A percentile compares a stretch with the other conserved stretches of the same genome.
phyloP scores from a whole-genome alignment of 2,113 vertebrate species.

The Heterochromis multidens region DNA sequence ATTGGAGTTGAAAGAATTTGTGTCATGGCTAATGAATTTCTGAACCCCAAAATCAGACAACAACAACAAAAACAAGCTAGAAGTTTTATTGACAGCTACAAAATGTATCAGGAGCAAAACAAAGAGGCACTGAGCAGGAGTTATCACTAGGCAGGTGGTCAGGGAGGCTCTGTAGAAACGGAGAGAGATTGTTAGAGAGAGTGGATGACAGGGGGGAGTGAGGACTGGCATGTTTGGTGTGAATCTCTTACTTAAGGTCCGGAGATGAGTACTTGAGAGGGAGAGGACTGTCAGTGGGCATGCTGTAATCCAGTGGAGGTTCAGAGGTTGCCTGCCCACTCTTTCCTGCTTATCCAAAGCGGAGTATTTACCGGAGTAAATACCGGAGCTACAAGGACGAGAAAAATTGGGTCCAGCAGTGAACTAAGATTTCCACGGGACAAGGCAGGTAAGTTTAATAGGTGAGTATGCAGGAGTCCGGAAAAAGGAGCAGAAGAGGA shows the following conservation, averaged over 20 bases:
- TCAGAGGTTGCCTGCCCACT: background rate
- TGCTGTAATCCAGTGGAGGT: too few relatives aligned
- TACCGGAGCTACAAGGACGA: background rate
- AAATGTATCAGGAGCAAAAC: too few relatives aligned
- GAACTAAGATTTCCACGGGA: background rate
- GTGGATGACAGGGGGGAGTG: too few relatives aligned
- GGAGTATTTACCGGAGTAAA: background rate
- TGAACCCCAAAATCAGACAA: too few relatives aligned
- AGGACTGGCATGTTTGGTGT: too few relatives aligned
- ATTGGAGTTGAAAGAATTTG: too few relatives aligned
- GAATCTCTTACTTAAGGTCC: too few relatives aligned
- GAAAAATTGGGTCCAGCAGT: background rate
- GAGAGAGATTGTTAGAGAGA: background rate
- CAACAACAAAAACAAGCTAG: too few relatives aligned
- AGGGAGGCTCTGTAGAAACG: background rate
- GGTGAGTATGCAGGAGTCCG: background rate
- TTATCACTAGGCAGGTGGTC: too few relatives aligned
- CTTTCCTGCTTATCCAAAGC: background rate
- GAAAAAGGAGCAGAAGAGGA: background rate
- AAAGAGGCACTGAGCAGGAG: too few relatives aligned
- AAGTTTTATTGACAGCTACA: too few relatives aligned
- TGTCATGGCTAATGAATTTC: too few relatives aligned
- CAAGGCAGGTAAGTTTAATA: background rate
- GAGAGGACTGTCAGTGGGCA: background rate
- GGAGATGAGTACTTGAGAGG: background rate